Conservation (phyloP, 2,797 vertebrate genomes). For the Oryzias dopingdopingensis region DNA sequence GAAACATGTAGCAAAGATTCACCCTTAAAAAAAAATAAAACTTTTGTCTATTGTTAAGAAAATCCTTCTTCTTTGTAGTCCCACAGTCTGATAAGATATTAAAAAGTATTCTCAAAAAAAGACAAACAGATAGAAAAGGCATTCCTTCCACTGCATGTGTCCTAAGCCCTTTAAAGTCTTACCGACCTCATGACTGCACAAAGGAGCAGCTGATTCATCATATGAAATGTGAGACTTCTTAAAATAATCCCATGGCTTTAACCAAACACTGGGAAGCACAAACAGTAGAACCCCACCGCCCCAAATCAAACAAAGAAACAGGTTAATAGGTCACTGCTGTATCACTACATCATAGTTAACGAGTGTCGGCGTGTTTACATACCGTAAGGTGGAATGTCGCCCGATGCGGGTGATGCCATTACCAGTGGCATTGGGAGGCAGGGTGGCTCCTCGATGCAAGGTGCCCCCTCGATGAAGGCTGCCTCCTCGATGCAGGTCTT, state of each 20-base stretch:
- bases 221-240: conserved; percentile 63
- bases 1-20: too few species aligned
- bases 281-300: not conserved
- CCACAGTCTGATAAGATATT: conserved; percentile 20
- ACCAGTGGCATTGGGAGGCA: conserved; percentile 85
- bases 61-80: too few species aligned
- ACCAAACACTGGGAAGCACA: not conserved
- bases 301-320: not conserved
- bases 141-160: conserved; percentile 26
- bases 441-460: conserved; percentile 83
- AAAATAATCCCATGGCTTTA: conserved; percentile 34
- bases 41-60: too few species aligned
- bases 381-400: conserved; percentile 86
- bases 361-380: conserved; percentile 6
- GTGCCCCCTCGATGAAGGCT: conserved; percentile 72
- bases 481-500: conserved; percentile 88
- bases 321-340: too few species aligned
- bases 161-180: conserved; percentile 71
- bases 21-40: too few species aligned
- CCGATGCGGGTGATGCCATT: conserved; percentile 83
- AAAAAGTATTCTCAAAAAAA: conserved; percentile 4
- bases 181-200: conserved; percentile 65
- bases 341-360: too few species aligned
- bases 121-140: conserved; percentile 28
- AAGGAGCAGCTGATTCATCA: conserved; percentile 53